A percentile compares a stretch with the other conserved stretches of the same genome.
These are phyloP conservation scores for Argyresthia albistria DNA, from an alignment of 2,888 invertebrate species.

Conservation along the genomic window DNA sequence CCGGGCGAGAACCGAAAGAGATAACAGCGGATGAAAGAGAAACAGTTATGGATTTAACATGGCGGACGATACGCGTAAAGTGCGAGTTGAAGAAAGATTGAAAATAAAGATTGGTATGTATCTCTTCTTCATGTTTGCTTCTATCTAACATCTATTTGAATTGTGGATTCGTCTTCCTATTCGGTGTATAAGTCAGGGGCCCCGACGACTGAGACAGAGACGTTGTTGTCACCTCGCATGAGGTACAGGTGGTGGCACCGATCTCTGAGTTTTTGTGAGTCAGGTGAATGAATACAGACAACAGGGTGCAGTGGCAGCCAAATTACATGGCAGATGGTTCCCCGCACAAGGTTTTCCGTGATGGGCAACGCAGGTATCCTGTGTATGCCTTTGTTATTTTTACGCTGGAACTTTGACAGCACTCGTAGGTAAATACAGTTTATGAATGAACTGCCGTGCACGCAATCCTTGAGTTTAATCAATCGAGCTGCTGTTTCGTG, in stretches of 20 bases:
- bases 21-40: slow-evolving; percentile 73
- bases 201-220: not conserved
- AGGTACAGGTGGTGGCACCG: slow-evolving; percentile 61
- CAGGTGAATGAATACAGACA: slow-evolving; percentile 32
- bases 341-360: not conserved
- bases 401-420: slow-evolving; percentile 52
- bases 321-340: not conserved
- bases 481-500: slow-evolving; percentile 1
- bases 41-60: slow-evolving; percentile 90
- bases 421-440: slow-evolving; percentile 32
- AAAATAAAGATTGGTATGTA: slow-evolving; percentile 95
- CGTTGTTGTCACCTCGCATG: slow-evolving; percentile 47
- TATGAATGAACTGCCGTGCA: slow-evolving; percentile 45
- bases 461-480: slow-evolving; percentile 1
- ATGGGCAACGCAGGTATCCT: not conserved
- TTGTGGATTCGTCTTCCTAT: slow-evolving; percentile 4
- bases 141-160: slow-evolving; percentile 6
- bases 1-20: slow-evolving; percentile 68
- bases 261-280: slow-evolving; percentile 28
- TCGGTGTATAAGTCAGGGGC: not conserved
- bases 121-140: slow-evolving; percentile 23
- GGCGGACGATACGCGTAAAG: slow-evolving; percentile 92
- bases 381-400: slow-evolving; percentile 38
- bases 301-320: not conserved
- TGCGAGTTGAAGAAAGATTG: slow-evolving; percentile 93